Evolutionary conservation across 2,888 invertebrate species (phyloP).

Genomic region (Scotopteryx bipunctaria): DNA sequence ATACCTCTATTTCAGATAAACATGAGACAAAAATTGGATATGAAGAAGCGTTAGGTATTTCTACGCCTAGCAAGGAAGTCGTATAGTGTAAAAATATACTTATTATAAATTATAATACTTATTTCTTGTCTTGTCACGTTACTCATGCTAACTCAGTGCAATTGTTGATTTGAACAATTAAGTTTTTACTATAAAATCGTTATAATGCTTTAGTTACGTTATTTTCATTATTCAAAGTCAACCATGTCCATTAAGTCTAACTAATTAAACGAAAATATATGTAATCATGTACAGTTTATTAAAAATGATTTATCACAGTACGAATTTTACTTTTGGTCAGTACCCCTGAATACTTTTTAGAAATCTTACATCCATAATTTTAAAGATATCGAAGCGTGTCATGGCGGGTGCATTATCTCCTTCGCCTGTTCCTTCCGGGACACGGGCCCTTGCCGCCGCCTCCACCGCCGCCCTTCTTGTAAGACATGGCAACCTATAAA

Average conservation of each 20-base stretch:
- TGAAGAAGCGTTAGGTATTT: slow-evolving; percentile 95
- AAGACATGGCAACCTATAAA: slow-evolving; percentile 42
- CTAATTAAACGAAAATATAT: slow-evolving; percentile 46
- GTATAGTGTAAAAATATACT: slow-evolving; percentile 66
- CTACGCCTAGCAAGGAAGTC: slow-evolving; percentile 95
- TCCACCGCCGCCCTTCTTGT: slow-evolving; percentile 35
- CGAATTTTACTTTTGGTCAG: slow-evolving; percentile 31
- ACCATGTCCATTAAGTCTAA: slow-evolving; percentile 71
- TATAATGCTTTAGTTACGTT: slow-evolving; percentile 54
- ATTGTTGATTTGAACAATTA: slow-evolving; percentile 74
- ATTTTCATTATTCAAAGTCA: slow-evolving; percentile 64
- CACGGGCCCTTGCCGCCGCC: slow-evolving; percentile 31
- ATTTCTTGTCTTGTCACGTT: slow-evolving; percentile 51
- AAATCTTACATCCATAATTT: neutral
- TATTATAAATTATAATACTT: slow-evolving; percentile 29
- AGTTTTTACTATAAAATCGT: slow-evolving; percentile 51
- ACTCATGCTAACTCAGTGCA: slow-evolving; percentile 72
- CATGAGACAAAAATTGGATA: slow-evolving; percentile 88
- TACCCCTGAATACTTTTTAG: neutral
- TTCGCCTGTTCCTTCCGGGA: slow-evolving; percentile 5
- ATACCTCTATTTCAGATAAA: slow-evolving; percentile 75
- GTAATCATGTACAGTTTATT: slow-evolving; percentile 78
- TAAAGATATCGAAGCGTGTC: neutral
- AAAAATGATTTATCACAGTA: slow-evolving; percentile 60
- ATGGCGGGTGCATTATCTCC: slow-evolving; percentile 8